phyloP scores from a whole-genome alignment of 2,113 vertebrate species.

The Parus major region DNA sequence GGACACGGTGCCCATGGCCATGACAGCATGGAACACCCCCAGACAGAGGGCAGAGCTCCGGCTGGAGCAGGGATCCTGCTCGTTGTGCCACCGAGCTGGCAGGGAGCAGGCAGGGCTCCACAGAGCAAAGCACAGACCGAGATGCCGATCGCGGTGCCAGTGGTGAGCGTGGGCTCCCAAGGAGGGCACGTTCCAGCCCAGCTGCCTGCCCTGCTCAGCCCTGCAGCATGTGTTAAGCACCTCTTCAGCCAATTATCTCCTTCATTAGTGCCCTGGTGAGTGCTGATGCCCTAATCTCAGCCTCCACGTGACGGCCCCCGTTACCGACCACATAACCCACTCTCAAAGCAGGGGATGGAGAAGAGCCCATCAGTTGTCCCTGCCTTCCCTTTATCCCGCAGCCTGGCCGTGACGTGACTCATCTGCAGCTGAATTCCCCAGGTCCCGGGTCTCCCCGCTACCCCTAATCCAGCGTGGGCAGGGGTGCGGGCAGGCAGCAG shows the following conservation, averaged over 20 bases:
- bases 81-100: neutral
- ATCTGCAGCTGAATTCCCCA: neutral
- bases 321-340: neutral
- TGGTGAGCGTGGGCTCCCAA: neutral
- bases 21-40: neutral
- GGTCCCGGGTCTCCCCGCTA: neutral
- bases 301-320: accelerated
- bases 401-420: accelerated
- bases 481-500: neutral
- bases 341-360: neutral
- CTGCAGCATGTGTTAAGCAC: neutral
- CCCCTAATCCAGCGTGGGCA: neutral
- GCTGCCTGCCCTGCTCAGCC: neutral
- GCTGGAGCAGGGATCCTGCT: neutral
- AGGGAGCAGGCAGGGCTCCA: neutral
- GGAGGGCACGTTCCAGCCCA: neutral
- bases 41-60: neutral
- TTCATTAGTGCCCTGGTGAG: neutral
- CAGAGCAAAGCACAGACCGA: accelerated
- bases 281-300: neutral
- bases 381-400: neutral
- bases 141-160: accelerated
- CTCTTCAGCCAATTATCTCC: neutral
- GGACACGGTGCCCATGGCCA: accelerated
- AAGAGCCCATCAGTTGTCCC: neutral